phyloP scores from a whole-genome alignment of 2,888 invertebrate genomes.

The Lasiommata megera region DNA sequence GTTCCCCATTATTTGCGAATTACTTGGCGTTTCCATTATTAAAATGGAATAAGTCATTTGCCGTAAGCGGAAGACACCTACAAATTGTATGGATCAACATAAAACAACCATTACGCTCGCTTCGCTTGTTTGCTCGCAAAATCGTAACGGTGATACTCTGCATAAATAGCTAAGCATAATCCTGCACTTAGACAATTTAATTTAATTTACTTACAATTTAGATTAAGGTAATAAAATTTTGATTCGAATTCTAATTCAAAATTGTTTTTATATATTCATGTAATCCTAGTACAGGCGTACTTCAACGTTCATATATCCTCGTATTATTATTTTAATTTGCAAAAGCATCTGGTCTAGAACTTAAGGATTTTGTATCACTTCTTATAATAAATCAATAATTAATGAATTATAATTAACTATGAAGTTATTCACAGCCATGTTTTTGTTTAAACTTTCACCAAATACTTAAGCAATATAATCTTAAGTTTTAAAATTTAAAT shows the following conservation, averaged over 20 bases:
- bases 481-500: too few species aligned
- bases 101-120: conserved; percentile 14
- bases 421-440: too few species aligned
- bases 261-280: too few species aligned
- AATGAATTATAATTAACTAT: too few species aligned
- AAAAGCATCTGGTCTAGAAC: too few species aligned
- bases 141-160: conserved; percentile 11
- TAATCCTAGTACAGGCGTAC: too few species aligned
- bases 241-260: background rate
- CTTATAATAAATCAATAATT: too few species aligned
- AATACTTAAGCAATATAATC: too few species aligned
- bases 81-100: conserved; percentile 21
- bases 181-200: conserved; percentile 3
- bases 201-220: background rate
- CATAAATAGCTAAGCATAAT: conserved; percentile 14
- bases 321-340: too few species aligned
- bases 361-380: too few species aligned
- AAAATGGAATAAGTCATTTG: conserved; percentile 11
- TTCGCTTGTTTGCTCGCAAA: conserved; percentile 16
- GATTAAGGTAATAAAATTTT: background rate
- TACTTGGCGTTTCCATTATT: conserved; percentile 3
- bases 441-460: too few species aligned
- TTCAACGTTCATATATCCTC: too few species aligned
- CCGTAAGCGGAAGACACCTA: conserved; percentile 11
- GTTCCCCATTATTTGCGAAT: background rate